phyloP scores from a whole-genome alignment of 2,888 invertebrate species.

The Melolontha melolontha region DNA sequence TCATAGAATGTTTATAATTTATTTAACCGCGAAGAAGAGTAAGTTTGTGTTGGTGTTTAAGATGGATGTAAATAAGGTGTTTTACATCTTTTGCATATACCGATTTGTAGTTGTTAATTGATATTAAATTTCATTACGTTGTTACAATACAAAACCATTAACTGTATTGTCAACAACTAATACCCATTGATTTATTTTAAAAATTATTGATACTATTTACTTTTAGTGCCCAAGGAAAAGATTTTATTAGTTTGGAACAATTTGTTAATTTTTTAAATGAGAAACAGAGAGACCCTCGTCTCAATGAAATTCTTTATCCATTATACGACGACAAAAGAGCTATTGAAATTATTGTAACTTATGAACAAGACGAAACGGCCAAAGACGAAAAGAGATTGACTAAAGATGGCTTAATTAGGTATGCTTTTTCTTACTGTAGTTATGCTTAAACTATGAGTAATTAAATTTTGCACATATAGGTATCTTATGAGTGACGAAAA shows the following conservation, averaged over 20 bases:
- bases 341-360: constrained; percentile 91
- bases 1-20: no score
- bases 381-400: constrained; percentile 81
- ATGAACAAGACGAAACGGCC: constrained; percentile 87
- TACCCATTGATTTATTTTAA: no score
- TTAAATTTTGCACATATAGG: constrained; percentile 49
- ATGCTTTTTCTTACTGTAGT: constrained; percentile 1
- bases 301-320: constrained; percentile 99
- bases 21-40: no score
- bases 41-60: no score
- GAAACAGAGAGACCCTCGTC: constrained; percentile 96
- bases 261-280: constrained; percentile 95
- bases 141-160: no score
- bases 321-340: constrained; percentile 95
- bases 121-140: no score
- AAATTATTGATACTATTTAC: neutral
- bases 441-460: neutral
- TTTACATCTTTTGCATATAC: no score
- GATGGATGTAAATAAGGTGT: no score
- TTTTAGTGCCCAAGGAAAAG: constrained; percentile 89
- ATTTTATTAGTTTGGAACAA: constrained; percentile 87
- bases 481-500: constrained; percentile 99
- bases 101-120: no score
- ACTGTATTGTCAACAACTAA: no score
- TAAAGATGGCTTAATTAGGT: constrained; percentile 94